Evolutionary conservation across 2,888 invertebrate genomes (phyloP), one percentile per base, ranked within the genome.

Genomic region (Athalia cordata): DNA sequence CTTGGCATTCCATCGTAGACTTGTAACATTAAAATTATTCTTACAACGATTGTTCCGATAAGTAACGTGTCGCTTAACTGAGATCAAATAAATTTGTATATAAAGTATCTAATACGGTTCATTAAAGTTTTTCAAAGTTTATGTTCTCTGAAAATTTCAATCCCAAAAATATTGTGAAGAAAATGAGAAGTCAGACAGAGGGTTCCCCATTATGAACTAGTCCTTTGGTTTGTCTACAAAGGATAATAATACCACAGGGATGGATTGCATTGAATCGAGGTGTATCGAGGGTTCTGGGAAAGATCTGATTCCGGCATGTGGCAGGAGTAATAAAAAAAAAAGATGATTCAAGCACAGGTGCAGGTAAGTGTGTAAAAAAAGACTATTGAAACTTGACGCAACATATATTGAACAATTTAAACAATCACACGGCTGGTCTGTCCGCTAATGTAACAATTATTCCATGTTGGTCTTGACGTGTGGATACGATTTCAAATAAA

Each of bases 1-100:
- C 92, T 99, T 66, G 96, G 96, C 47, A 92, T 97, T 83, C 92
- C 93, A n/a, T 88, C 89, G 67, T 92, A 88, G 88, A 81, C 29
- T 78, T 79, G 74, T 65, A 80, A 81, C 77, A 43, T 47, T n/a
- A 61, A 29, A 66, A 65, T 68, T n/a, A 72, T 72, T 47, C 59
- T n/a, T 47, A 47, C 4, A 11, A n/a, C 3, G 29, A 75, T 50
- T 64, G 52, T 62, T 62, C 15, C 11, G 2, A 64, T 61, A 6
- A 62, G 5, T 64, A 50, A 7, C 62, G 62, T 64, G 7, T 62
- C 62, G 8, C 43, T 50, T 62, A 62, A 59, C 45, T 64, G 50
- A 50, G 8, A 43, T 75, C 62, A 49, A 64, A 75, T 50, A 11
- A 9, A 49, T 62, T 61, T 75, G 75, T 75, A 75, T 62, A 64